phyloP scores from a whole-genome alignment of 2,797 vertebrate genomes.

The Ficedula albicollis region DNA sequence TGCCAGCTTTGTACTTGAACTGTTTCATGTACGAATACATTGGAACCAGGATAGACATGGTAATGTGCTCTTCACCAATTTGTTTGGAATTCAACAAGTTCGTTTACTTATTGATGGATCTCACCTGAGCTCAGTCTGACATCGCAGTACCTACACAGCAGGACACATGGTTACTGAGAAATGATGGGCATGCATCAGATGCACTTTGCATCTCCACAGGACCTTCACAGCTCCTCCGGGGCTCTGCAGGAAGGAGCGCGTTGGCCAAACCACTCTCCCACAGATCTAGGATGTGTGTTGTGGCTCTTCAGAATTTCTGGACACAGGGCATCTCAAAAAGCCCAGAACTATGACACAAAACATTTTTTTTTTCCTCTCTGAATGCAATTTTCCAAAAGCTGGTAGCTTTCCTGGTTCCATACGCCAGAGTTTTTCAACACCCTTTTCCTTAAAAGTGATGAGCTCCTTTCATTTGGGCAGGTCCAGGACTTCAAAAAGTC shows the following conservation, averaged over 20 bases:
- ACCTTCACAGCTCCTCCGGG: not conserved
- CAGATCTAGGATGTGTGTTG: not conserved
- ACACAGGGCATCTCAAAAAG: not conserved
- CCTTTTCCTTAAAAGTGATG: not conserved
- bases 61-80: not conserved
- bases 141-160: not conserved
- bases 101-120: not conserved
- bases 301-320: not conserved
- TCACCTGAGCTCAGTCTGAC: not conserved
- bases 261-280: not conserved
- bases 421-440: not conserved
- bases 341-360: not conserved
- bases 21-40: not conserved
- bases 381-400: too few relatives aligned
- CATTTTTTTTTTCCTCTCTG: not conserved
- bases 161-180: not conserved
- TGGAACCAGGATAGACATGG: not conserved
- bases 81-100: not conserved
- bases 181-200: too few relatives aligned
- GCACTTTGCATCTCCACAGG: not conserved
- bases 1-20: not conserved
- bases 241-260: not conserved
- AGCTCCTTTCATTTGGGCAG: too few relatives aligned
- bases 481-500: too few relatives aligned
- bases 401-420: not conserved